phyloP scores from a whole-genome alignment of 1,140 invertebrate species.

The Psilanteris sp. region DNA sequence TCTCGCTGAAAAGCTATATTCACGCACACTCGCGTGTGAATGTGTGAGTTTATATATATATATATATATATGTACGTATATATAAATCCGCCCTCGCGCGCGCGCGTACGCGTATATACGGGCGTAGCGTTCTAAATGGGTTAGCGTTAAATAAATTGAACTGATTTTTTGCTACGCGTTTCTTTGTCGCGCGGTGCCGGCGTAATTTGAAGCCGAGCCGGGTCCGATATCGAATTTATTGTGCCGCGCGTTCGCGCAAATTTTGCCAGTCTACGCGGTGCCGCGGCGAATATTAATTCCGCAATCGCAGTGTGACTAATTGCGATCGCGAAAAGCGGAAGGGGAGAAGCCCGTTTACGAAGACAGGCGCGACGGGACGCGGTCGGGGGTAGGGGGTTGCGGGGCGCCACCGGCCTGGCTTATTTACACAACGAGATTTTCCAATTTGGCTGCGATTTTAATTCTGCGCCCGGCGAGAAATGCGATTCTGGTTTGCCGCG shows the following conservation, averaged over 20 bases:
- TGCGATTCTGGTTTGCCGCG: conserved; percentile 38
- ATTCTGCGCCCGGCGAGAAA: conserved; percentile 55
- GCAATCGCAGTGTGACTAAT: conserved; percentile 58
- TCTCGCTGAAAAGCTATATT: too few species aligned
- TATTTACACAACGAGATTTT: conserved; percentile 69
- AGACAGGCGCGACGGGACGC: conserved; percentile 27
- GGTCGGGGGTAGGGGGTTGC: not conserved
- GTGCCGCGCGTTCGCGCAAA: too few species aligned
- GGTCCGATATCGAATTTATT: conserved; percentile 35
- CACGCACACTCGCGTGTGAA: too few species aligned
- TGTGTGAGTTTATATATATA: too few species aligned
- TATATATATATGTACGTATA: too few species aligned
- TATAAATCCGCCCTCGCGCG: conserved; percentile 1
- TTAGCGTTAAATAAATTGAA: conserved; percentile 50
- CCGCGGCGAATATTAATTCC: conserved; percentile 56
- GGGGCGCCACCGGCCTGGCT: conserved; percentile 11
- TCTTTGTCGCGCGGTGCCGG: conserved; percentile 46
- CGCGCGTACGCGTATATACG: not conserved
- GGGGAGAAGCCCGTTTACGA: conserved; percentile 54
- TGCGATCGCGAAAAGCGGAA: conserved; percentile 26
- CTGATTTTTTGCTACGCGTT: conserved; percentile 45
- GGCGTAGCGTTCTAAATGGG: conserved; percentile 18
- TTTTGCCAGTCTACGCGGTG: conserved; percentile 27
- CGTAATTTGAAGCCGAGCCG: conserved; percentile 43
- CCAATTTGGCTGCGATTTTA: conserved; percentile 70